phyloP scores from a whole-genome alignment of 2,888 invertebrate genomes.

The Cosmia pyralina region DNA sequence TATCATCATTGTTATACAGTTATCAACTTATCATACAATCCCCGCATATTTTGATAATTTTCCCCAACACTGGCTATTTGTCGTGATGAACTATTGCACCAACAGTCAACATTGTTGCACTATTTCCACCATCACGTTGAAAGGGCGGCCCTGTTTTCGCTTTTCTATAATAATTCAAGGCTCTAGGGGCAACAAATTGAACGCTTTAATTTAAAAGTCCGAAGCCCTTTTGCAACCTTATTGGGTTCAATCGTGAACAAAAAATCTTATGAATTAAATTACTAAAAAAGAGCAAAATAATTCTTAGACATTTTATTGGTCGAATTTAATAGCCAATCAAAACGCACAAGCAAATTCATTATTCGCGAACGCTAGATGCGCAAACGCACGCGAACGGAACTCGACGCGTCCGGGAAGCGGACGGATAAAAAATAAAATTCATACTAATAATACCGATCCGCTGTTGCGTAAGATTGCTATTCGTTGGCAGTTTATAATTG shows the following conservation, averaged over 20 bases:
- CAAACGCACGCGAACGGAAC: constrained; percentile 85
- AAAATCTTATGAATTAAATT: background rate
- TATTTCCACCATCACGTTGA: constrained; percentile 33
- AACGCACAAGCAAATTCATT: constrained; percentile 37
- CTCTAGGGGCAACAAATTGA: constrained; percentile 17
- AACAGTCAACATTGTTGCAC: constrained; percentile 15
- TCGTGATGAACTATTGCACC: constrained; percentile 2
- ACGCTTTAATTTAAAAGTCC: constrained; percentile 25
- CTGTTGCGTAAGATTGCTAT: constrained; percentile 75
- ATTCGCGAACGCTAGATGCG: constrained; percentile 50
- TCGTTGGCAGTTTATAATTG: constrained; percentile 67
- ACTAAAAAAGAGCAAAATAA: background rate
- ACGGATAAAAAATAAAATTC: constrained; percentile 79
- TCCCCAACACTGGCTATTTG: background rate
- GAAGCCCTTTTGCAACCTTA: constrained; percentile 5
- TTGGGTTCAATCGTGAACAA: background rate
- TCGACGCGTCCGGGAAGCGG: constrained; percentile 86
- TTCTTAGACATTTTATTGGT: constrained; percentile 30
- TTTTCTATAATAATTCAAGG: constrained; percentile 50
- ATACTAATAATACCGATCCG: constrained; percentile 77
- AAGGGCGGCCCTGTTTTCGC: constrained; percentile 52
- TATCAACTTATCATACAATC: background rate
- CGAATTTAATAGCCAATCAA: constrained; percentile 45
- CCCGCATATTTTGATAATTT: background rate
- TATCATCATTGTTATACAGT: background rate